Conservation (phyloP, 2,113 vertebrate genomes). For the Sinocyclocheilus rhinocerous region DNA sequence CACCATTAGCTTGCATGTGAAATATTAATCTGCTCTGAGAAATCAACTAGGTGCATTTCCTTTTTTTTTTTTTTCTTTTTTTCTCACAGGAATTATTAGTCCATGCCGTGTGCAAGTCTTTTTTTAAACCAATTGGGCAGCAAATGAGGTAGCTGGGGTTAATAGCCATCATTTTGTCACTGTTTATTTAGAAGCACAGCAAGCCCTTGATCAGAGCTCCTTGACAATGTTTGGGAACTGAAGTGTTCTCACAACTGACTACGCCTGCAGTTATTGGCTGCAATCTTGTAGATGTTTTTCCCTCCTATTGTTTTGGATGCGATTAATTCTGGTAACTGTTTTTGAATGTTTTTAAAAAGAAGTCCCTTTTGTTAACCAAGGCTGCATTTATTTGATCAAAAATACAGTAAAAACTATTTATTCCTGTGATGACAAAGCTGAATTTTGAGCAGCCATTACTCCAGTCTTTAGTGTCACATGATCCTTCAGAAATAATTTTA, state of each 20-base stretch:
- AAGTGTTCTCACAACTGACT: constrained; percentile 41
- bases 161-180: constrained; percentile 56
- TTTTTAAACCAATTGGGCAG: constrained; percentile 64
- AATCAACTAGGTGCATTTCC: constrained; percentile 33
- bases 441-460: not conserved
- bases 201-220: constrained; percentile 51
- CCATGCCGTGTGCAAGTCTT: constrained; percentile 33
- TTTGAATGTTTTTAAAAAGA: not conserved
- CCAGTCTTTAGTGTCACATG: not conserved
- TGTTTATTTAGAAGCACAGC: constrained; percentile 58
- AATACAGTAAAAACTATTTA: not conserved
- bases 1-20: no score
- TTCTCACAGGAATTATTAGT: constrained; percentile 56
- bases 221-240: constrained; percentile 43
- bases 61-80: constrained; percentile 1
- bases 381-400: not conserved
- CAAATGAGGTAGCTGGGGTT: constrained; percentile 61
- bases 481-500: no score
- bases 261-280: constrained; percentile 4
- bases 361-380: not conserved
- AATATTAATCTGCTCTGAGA: no score
- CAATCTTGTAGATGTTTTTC: constrained; percentile 5
- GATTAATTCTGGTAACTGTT: not conserved
- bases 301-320: not conserved
- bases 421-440: not conserved